Evolutionary conservation across 2,797 vertebrate species (phyloP).

Genomic region (Tachyglossus aculeatus): DNA sequence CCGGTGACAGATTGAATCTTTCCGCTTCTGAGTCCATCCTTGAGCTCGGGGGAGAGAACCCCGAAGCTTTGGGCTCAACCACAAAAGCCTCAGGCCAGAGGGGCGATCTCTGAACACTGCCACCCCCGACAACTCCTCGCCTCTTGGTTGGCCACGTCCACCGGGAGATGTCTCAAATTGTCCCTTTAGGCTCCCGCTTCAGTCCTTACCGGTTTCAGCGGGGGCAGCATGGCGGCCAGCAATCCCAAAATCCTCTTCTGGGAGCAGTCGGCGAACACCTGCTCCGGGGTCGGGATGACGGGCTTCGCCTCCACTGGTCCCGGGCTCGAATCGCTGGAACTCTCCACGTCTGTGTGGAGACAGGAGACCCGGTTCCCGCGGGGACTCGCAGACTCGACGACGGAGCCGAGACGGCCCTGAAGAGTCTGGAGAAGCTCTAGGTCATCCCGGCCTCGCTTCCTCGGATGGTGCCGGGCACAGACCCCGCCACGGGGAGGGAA

Average conservation of each 20-base stretch:
- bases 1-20: no score
- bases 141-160: not conserved
- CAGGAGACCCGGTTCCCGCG: constrained; percentile 1
- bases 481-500: no score
- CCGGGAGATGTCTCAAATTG: no score
- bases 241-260: constrained; percentile 95
- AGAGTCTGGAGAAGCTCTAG: not conserved
- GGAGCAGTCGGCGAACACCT: constrained; percentile 96
- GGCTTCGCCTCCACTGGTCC: constrained; percentile 74
- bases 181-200: not conserved
- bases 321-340: constrained; percentile 56
- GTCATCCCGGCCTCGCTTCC: not conserved
- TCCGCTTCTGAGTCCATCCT: no score
- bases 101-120: not conserved
- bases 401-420: not conserved
- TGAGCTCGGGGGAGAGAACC: no score
- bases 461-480: not conserved
- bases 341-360: constrained; percentile 53
- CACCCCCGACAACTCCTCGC: not conserved
- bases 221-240: constrained; percentile 93
- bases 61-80: not conserved
- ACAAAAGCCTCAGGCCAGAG: not conserved
- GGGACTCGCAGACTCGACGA: not conserved
- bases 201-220: constrained; percentile 83
- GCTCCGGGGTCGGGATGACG: constrained; percentile 84